Evolutionary conservation across 37 sponge, comb jelly and placozoan species (phyloP), one percentile per base, ranked within the genome.

Genomic region (Diacarnus erythraeanus): DNA sequence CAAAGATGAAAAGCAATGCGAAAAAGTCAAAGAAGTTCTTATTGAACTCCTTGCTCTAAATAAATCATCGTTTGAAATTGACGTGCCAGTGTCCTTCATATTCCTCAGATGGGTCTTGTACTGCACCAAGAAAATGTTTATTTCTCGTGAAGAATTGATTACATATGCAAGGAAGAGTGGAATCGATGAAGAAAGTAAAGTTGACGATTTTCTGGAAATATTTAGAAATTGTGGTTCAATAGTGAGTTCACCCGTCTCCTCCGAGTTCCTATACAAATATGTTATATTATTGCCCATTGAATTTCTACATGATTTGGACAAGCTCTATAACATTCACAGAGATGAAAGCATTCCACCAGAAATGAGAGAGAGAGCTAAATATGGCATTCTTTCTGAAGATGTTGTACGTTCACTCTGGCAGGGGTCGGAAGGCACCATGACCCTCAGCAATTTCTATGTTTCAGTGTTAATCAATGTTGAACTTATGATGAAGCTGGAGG

Each of bases 311-410:
- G 72, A 31, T 2, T 3, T 80, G 6, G 31, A 70, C 23, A 56
- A 0, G 59, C 81, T 80, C 20, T 71, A 80, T 57, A 38, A 37
- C 61, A 80, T 80, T 22, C 8, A 65, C 38, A 60, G 60, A 10
- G 59, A 71, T 51, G 23, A 10, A 33, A 22, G 25, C 9, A 18
- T 59, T 1, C 59, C 51, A 29, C 20, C 6, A 37, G 39, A 57
- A 0, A 38, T 47, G 36, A 29, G 57, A 26, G 34, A 58, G 18
- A 37, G 9, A 4, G 35, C 57, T 2, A 23, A 37, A 59, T 5
- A 36, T 59, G 76, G 76, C 36, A 47, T 58, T 23, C 31, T 75
- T 10, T 35, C 76, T 59, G 60, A 75, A 33, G n/a, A 56, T 22
- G 23, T 75, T 0, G 57, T 35, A 35, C 35, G 23, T 18, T 57